Evolutionary conservation across 2,113 vertebrate genomes (phyloP).

Genomic region (Alligator sinensis): DNA sequence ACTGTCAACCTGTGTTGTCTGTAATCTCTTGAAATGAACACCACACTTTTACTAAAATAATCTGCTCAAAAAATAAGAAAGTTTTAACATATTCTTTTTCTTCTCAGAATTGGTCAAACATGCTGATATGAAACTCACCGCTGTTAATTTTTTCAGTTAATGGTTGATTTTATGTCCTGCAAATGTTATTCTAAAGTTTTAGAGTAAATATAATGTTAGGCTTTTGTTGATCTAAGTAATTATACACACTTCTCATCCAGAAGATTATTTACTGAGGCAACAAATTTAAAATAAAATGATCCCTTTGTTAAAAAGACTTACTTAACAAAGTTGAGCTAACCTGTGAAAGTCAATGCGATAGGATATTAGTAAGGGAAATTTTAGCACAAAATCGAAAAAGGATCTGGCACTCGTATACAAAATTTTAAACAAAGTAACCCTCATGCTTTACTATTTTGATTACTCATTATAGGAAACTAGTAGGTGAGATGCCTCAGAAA

Average conservation of each 20-base stretch:
- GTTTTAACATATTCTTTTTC: background rate
- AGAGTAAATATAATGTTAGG: slow-evolving; percentile 62
- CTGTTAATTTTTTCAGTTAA: slow-evolving; percentile 56
- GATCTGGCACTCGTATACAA: slow-evolving; percentile 6
- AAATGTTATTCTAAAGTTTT: slow-evolving; percentile 63
- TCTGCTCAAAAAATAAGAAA: background rate
- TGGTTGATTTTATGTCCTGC: slow-evolving; percentile 30
- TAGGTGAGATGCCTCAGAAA: slow-evolving; percentile 39
- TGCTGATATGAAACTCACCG: slow-evolving; percentile 34
- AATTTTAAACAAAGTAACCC: slow-evolving; percentile 37
- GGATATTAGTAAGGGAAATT: slow-evolving; percentile 21
- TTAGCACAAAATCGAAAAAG: background rate
- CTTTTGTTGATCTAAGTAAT: slow-evolving; percentile 69
- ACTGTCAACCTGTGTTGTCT: accelerated
- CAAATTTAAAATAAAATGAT: slow-evolving; percentile 30
- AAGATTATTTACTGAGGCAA: slow-evolving; percentile 60
- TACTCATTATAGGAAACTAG: background rate
- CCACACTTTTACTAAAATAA: background rate
- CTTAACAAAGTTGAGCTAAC: background rate
- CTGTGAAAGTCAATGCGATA: background rate
- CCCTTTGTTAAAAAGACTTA: background rate
- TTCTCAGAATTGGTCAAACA: slow-evolving; percentile 38
- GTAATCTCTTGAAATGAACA: background rate
- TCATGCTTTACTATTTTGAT: slow-evolving; percentile 26
- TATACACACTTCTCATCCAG: slow-evolving; percentile 64